Conservation (phyloP, 1,140 invertebrate species). For the Ceratoteleas bidentatus region DNA sequence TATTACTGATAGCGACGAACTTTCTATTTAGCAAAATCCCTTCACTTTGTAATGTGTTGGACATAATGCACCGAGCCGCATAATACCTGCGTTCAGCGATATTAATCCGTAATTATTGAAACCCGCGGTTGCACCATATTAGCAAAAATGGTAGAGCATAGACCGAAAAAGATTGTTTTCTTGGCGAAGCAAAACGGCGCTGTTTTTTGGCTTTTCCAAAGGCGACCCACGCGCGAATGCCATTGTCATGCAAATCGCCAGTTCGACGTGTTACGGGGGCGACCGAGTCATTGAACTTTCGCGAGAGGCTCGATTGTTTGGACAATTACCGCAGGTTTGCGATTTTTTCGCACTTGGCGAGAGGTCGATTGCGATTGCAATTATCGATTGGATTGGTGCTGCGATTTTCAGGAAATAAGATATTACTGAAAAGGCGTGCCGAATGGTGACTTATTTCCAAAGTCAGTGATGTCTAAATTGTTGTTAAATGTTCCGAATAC, state of each 20-base stretch:
- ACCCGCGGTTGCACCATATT: slow-evolving; percentile 29
- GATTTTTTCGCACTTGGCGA: slow-evolving; percentile 8
- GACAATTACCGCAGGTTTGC: slow-evolving; percentile 21
- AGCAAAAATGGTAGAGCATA: too few relatives aligned
- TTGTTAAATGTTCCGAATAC: neutral
- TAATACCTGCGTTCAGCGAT: slow-evolving; percentile 54
- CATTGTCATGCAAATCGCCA: slow-evolving; percentile 56
- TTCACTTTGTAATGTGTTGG: slow-evolving; percentile 64
- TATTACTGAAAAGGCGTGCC: too few relatives aligned
- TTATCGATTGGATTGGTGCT: too few relatives aligned
- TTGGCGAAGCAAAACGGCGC: neutral
- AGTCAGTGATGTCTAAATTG: too few relatives aligned
- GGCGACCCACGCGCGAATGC: slow-evolving; percentile 32
- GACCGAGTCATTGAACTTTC: slow-evolving; percentile 38
- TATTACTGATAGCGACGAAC: slow-evolving; percentile 62
- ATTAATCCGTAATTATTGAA: slow-evolving; percentile 65
- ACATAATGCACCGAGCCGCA: slow-evolving; percentile 45
- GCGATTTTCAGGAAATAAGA: too few relatives aligned
- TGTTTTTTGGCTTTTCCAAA: slow-evolving; percentile 18
- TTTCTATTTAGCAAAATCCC: slow-evolving; percentile 67
- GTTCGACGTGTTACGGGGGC: too few relatives aligned
- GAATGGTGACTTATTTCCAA: too few relatives aligned
- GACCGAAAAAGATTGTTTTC: too few relatives aligned
- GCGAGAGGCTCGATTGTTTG: slow-evolving; percentile 14
- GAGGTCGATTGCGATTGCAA: neutral